Percentiles rank a stretch among this genome's conserved stretches.
Conservation (phyloP, 1,140 invertebrate species). For the Bombus confusus region DNA sequence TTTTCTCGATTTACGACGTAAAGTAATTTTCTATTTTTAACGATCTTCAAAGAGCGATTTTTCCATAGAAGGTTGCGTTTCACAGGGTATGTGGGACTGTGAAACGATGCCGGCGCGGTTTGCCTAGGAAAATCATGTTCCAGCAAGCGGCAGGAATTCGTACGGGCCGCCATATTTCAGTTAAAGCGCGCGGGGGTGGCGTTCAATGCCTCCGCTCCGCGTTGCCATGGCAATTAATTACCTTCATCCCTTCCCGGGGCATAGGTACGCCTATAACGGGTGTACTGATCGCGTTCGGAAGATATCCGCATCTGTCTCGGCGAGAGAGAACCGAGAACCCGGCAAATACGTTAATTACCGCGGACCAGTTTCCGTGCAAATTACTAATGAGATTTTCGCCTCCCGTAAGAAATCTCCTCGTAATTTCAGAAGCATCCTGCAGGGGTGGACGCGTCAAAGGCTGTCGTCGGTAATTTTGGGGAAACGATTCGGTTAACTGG, state of each 20-base stretch:
- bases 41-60: too few species aligned
- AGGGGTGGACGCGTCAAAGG: not conserved
- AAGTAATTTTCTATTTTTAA: too few species aligned
- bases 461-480: not conserved
- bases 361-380: constrained; percentile 32
- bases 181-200: constrained; percentile 78
- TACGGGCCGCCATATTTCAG: constrained; percentile 80
- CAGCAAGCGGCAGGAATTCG: constrained; percentile 70
- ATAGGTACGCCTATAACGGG: constrained; percentile 79
- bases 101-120: constrained; percentile 60
- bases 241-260: constrained; percentile 79
- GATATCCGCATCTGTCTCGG: constrained; percentile 56
- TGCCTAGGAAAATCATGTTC: constrained; percentile 65
- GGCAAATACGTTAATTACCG: constrained; percentile 63
- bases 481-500: constrained; percentile 2
- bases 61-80: not conserved
- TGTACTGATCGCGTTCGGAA: constrained; percentile 69
- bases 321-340: constrained; percentile 10
- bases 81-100: constrained; percentile 13
- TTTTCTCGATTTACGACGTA: too few species aligned
- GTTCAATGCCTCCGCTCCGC: constrained; percentile 78
- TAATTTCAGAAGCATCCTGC: constrained; percentile 13
- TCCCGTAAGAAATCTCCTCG: constrained; percentile 28
- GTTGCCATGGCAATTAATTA: constrained; percentile 84
- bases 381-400: constrained; percentile 54